phyloP scores from a whole-genome alignment of 2,113 vertebrate genomes.

The Gavialis gangeticus region DNA sequence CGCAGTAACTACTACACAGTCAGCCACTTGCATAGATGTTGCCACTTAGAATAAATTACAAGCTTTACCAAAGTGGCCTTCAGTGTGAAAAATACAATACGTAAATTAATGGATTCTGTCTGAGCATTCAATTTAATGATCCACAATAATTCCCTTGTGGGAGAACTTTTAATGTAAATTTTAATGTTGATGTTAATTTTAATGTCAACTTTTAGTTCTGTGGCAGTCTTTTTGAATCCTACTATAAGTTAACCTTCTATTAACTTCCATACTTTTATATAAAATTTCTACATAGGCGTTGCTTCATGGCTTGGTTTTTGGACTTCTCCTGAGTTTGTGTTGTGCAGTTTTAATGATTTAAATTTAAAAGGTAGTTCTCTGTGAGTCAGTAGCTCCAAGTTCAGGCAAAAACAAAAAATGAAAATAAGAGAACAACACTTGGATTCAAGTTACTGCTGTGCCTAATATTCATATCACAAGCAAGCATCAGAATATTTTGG shows the following conservation, averaged over 20 bases:
- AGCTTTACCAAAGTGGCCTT: constrained; percentile 10
- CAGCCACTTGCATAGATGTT: too few relatives aligned
- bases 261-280: neutral
- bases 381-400: neutral
- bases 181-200: neutral
- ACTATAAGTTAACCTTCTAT: neutral
- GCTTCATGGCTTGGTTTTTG: neutral
- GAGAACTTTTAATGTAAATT: neutral
- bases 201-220: neutral
- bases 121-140: neutral
- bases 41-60: neutral
- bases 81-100: neutral
- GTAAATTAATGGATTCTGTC: neutral
- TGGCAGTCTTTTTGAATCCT: neutral
- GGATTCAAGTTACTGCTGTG: too few relatives aligned
- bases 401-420: neutral
- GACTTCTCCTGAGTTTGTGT: neutral
- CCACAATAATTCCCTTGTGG: neutral
- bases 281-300: constrained; percentile 1
- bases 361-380: neutral
- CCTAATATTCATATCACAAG: too few relatives aligned
- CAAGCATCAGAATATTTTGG: too few relatives aligned
- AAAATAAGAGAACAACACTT: too few relatives aligned
- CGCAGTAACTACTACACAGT: too few relatives aligned
- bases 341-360: neutral